Evolutionary conservation across 1,140 invertebrate species (phyloP), one percentile per base, ranked within the genome.

Genomic region (Octopus sinensis): DNA sequence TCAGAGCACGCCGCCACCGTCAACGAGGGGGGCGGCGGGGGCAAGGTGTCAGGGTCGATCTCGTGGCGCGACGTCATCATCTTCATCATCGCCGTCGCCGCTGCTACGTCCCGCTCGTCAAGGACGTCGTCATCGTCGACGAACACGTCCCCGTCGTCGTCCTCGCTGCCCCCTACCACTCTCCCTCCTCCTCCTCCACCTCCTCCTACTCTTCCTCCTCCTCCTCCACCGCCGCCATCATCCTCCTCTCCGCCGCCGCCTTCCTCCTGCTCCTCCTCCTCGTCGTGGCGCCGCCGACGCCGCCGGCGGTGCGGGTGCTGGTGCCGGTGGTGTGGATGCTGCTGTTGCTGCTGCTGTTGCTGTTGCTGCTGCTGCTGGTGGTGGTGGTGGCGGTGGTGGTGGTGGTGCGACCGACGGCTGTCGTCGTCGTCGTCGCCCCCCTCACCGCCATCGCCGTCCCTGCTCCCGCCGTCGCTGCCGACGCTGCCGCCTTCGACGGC

Each of bases 361-460:
- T 54, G 56, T 30, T 54, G 79, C 79, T 54, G 79, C 79, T 79
- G 53, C 79, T 54, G n/a, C 23, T 17, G 79, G 53, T 52, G 62
- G 51, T 54, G 79, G 51, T 54, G 56, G 62, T 54, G 56, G 51
- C 79, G 51, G 53, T 43, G 54, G 56, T n/a, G n/a, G n/a, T n/a
- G 43, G 13, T 82, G 81, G 17, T 84, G 80, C 30, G 78, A n/a
- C 7, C 82, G 51, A 78, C 83, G 81, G n/a, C 80, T 76, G 53
- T 6, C 78, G 13, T n/a, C 83, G 79, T 54, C 5, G 78, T 53
- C 71, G 71, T 23, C 51, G 54, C 68, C 6, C 80, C 56, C 54
- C 80, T 82, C 75, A 82, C 73, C 17, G 78, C 80, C 1, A 80
- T 79, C 43, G 56, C 78, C 13, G 80, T 82, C 23, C 62, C 79